A percentile compares a stretch with the other conserved stretches of the same genome.
Evolutionary conservation across 1,140 invertebrate genomes (phyloP).

Genomic region (Yoshiicerus persimilis): DNA sequence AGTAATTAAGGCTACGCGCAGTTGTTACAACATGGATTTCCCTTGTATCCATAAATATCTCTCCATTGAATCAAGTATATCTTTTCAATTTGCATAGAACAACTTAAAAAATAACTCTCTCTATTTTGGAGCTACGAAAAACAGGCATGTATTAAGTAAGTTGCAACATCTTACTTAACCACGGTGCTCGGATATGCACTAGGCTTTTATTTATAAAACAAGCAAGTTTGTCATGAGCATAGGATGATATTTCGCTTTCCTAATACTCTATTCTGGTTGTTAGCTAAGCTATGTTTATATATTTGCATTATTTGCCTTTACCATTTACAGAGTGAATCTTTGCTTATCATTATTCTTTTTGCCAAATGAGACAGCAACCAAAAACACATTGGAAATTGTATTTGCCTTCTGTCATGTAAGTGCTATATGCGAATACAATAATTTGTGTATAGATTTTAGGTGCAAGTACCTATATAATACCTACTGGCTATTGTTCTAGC

Average conservation of each 20-base stretch:
- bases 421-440: not conserved
- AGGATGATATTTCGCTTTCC: not conserved
- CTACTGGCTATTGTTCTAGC: not conserved
- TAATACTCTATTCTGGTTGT: too few species aligned
- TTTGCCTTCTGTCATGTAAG: not conserved
- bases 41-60: constrained; percentile 17
- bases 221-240: not conserved
- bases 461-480: not conserved
- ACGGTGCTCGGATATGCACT: too few species aligned
- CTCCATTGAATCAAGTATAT: not conserved
- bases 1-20: not conserved
- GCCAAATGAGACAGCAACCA: not conserved
- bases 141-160: not conserved
- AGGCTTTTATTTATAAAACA: too few species aligned
- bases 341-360: not conserved
- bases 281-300: not conserved
- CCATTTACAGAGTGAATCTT: not conserved
- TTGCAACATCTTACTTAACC: not conserved
- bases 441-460: not conserved
- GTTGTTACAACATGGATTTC: constrained; percentile 5
- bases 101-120: not conserved
- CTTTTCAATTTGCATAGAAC: not conserved
- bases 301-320: not conserved
- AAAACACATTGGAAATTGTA: not conserved
- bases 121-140: not conserved